Evolutionary conservation across 2,797 vertebrate genomes (phyloP), one percentile per base, ranked within the genome.

Genomic region (Acrocephalus scirpaceus): DNA sequence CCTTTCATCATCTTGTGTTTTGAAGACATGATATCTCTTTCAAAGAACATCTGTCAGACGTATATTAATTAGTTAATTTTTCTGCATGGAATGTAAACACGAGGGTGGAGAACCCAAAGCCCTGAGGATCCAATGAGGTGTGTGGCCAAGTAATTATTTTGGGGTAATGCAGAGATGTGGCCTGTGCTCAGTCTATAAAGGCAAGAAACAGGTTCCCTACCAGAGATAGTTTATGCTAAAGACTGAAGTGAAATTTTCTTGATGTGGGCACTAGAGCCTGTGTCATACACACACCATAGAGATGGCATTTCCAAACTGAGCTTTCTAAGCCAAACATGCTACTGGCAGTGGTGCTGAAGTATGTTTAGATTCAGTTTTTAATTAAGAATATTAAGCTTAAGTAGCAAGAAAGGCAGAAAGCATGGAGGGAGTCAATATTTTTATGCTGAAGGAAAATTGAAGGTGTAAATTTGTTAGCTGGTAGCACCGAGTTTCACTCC

Each of bases 1-100:
- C 58, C 88, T 90, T 95, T 95, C 90, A 84, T 95, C 92, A 80
- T 91, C 64, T 44, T 34, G 34, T 86, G 82, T 87, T 89, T 90
- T 92, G 90, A 86, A 92, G 86, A 50, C 0, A 2, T 56, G 79
- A 1, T 88, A 51, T 45, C 79, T 88, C 88, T 90, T 94, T 90
- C 88, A 93, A 91, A 91, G 87, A 87, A 80, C 75, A 60, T 87
- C 91, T 85, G 61, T 64, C 79, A 90, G 87, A 57, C 14, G 16
- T 64, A 18, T 72, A 69, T 91, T 96, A 79, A 79, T 90, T 76
- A 95, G 65, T 83, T 83, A 48, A 9, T 91, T 95, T 94, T 90
- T 77, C 86, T 78, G 14, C 18, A 2, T 47, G 83, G 70, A 81
- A 60, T 86, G 42, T 74, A 78, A 66, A 88, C 90, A 66, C 5